Conservation (phyloP, 2,797 vertebrate genomes). For the Orestias chungarensis region DNA sequence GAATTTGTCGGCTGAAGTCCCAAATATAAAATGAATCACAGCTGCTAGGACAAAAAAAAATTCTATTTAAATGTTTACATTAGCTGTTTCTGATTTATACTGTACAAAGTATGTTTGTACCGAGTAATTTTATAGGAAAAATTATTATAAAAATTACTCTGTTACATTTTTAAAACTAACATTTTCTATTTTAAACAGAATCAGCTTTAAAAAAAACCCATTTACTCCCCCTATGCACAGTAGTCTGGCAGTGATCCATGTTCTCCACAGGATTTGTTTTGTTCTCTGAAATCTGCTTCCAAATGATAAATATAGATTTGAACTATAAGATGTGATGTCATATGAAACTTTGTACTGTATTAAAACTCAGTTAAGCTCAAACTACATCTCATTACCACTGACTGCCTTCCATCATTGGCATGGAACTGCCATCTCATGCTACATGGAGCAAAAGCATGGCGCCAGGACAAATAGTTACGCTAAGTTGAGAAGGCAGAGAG, state of each 20-base stretch:
- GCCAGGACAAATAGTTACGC: slow-evolving; percentile 50
- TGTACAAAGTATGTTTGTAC: not conserved
- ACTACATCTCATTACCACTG: slow-evolving; percentile 21
- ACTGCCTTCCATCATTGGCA: slow-evolving; percentile 19
- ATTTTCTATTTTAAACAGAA: not conserved
- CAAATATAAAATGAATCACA: not conserved
- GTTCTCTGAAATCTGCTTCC: slow-evolving; percentile 13
- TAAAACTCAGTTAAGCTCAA: slow-evolving; percentile 43
- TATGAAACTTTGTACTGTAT: slow-evolving; percentile 18
- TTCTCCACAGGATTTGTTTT: slow-evolving; percentile 9
- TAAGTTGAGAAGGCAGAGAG: slow-evolving; percentile 20
- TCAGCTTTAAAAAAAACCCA: not conserved
- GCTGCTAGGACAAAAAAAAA: not conserved
- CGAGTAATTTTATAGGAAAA: no score
- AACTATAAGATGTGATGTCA: no score
- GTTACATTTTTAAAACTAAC: not conserved
- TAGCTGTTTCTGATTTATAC: not conserved
- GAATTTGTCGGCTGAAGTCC: not conserved
- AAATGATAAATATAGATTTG: slow-evolving; percentile 14
- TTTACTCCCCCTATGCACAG: not conserved
- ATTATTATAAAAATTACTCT: no score
- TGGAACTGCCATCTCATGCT: slow-evolving; percentile 57
- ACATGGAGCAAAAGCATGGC: slow-evolving; percentile 58
- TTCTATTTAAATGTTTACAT: no score
- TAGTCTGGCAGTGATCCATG: not conserved